Conservation (phyloP, 2,888 invertebrate species). For the Apodemia duryi region DNA sequence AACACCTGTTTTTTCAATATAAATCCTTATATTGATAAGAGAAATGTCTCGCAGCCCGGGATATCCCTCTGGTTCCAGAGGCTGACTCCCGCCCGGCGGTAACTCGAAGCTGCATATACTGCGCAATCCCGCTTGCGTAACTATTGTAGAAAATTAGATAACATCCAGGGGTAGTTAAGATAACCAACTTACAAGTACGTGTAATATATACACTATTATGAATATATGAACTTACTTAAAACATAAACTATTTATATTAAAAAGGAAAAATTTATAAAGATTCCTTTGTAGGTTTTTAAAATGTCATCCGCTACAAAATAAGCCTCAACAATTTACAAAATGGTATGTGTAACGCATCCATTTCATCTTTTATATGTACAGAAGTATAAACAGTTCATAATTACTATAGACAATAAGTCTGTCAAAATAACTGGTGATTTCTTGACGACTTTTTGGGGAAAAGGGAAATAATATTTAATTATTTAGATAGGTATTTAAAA, state of each 20-base stretch:
- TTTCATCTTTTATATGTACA: too few species aligned
- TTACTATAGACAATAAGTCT: too few species aligned
- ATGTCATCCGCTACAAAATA: too few species aligned
- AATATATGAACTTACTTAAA: background rate
- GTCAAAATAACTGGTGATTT: too few species aligned
- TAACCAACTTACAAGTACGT: background rate
- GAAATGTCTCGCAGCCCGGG: slow-evolving; percentile 46
- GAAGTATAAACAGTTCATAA: too few species aligned
- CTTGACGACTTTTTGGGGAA: too few species aligned
- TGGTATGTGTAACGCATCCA: too few species aligned
- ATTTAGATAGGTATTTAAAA: background rate
- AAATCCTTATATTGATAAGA: background rate
- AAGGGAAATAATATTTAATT: too few species aligned
- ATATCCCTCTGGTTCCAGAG: slow-evolving; percentile 60
- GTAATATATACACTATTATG: background rate
- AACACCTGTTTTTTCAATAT: background rate
- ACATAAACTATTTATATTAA: background rate
- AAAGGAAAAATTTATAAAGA: too few species aligned
- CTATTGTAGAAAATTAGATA: slow-evolving; percentile 56
- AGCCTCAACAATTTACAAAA: too few species aligned
- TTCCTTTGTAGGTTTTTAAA: too few species aligned
- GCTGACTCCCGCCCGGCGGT: slow-evolving; percentile 58
- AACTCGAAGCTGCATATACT: slow-evolving; percentile 65
- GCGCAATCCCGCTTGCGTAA: slow-evolving; percentile 73
- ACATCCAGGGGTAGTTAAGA: slow-evolving; percentile 26